Evolutionary conservation across 2,888 invertebrate species (phyloP).

Genomic region (Aphodius sticticus): DNA sequence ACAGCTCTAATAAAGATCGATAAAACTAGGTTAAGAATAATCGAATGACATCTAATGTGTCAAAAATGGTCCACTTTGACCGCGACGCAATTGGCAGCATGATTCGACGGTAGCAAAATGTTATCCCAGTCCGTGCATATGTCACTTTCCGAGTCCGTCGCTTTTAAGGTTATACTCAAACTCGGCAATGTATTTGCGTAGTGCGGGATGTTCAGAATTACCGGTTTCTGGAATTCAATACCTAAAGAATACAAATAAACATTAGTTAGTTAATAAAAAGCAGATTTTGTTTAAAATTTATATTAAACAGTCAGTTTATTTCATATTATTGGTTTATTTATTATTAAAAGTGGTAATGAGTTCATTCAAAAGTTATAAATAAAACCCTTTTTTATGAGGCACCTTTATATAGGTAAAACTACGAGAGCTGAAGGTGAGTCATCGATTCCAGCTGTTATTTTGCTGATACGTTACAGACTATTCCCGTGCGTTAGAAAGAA

Average conservation of each 20-base stretch:
- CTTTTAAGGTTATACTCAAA: constrained; percentile 78
- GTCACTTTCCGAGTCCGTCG: constrained; percentile 84
- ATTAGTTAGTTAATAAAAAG: neutral
- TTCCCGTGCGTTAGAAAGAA: too few species aligned
- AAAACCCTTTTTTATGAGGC: too few species aligned
- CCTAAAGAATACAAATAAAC: constrained; percentile 56
- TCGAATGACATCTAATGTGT: constrained; percentile 32
- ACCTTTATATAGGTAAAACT: too few species aligned
- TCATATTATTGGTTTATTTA: too few species aligned
- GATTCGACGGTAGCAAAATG: constrained; percentile 82
- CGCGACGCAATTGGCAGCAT: constrained; percentile 86
- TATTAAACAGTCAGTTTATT: too few species aligned
- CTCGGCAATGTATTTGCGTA: constrained; percentile 81
- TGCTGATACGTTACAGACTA: too few species aligned
- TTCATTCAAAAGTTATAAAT: too few species aligned
- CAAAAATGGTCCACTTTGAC: constrained; percentile 93
- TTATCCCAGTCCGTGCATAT: constrained; percentile 87
- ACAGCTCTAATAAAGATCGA: neutral
- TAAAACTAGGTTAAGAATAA: neutral
- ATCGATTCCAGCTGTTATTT: too few species aligned
- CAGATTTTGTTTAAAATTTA: too few species aligned
- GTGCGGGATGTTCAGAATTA: constrained; percentile 91
- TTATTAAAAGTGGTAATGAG: too few species aligned
- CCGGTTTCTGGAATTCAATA: constrained; percentile 86
- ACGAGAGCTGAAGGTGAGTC: too few species aligned